Base-by-base conservation (phyloP, 2,113 vertebrate genomes). In the Corythoichthys haematopterus region DNA sequence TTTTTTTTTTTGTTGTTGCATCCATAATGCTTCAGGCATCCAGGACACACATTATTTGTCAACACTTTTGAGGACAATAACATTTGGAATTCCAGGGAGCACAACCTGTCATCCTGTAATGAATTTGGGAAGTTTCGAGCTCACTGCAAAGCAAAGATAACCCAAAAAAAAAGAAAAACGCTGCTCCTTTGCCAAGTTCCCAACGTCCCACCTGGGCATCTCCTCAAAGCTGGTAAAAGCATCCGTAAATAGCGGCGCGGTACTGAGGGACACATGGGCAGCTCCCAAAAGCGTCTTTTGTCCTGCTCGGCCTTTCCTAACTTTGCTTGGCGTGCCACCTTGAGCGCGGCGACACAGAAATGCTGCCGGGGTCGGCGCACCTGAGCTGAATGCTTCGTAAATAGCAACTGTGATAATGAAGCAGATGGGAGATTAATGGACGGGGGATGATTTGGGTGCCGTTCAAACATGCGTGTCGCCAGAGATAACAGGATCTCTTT, bases 331-430 rank as follows among this genome's bases (percentile, higher is more conserved):
- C 38, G 52, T 62, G 48, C 66, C 52, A 47, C 68, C 13, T 64
- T 59, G 58, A 15, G 7, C 77, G 60, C 51, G 56, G 47, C 15
- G 64, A 64, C 38, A 43, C 7, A 68, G 14, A 64, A 66, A 53
- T 64, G 45, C 47, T 20, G 2, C 16, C 36, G 13, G 40, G 66
- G 74, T 75, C 12, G 69, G 68, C 74, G 73, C 66, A 64, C 72
- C 75, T 72, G 65, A 71, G 64, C 33, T 69, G 62, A 83, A 70
- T 80, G 75, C 74, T 79, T 81, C 76, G 83, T 82, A 85, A 86
- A 85, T 85, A 84, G 71, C 70, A 61, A 81, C 80, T 71, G 71
- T 71, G 74, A 84, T 85, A 87, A 89, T 88, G 73, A 88, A 83
- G 75, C 80, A 88, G 85, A 79, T 72, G 74, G 75, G 72, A 79